phyloP scores from a whole-genome alignment of 1,140 invertebrate genomes.

The Platorchestia sp. region DNA sequence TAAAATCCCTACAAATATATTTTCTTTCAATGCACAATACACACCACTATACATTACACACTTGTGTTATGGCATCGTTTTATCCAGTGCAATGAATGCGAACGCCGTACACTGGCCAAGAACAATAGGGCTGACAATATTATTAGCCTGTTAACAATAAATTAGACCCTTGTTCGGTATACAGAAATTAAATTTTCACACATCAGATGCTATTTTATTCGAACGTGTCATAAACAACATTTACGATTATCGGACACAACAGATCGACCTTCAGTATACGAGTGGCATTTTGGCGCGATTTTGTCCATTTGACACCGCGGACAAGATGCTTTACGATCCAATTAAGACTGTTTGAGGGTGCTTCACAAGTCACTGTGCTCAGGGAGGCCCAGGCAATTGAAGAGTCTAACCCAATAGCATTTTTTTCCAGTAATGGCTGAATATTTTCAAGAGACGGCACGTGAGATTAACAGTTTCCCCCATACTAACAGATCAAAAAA shows the following conservation, averaged over 20 bases:
- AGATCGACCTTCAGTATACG: neutral
- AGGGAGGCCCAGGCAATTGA: neutral
- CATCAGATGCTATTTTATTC: neutral
- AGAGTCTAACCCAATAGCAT: neutral
- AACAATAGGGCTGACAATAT: neutral
- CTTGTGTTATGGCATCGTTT: neutral
- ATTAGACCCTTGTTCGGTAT: neutral
- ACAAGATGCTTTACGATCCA: slow-evolving; percentile 44
- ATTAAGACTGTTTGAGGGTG: slow-evolving; percentile 2
- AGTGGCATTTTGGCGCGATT: neutral
- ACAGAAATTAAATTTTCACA: neutral
- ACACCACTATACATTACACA: neutral
- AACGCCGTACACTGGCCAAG: neutral
- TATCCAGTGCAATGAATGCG: neutral
- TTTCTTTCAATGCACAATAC: neutral
- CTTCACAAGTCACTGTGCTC: neutral
- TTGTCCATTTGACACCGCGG: neutral
- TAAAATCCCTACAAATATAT: neutral
- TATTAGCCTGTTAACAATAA: neutral
- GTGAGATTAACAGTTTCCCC: neutral
- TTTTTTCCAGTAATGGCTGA: neutral
- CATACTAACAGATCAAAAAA: neutral
- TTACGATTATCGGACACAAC: neutral
- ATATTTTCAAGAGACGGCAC: neutral
- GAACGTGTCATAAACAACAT: neutral